Conservation (phyloP, 2,888 invertebrate genomes). For the Chymomyza fuscimana region DNA sequence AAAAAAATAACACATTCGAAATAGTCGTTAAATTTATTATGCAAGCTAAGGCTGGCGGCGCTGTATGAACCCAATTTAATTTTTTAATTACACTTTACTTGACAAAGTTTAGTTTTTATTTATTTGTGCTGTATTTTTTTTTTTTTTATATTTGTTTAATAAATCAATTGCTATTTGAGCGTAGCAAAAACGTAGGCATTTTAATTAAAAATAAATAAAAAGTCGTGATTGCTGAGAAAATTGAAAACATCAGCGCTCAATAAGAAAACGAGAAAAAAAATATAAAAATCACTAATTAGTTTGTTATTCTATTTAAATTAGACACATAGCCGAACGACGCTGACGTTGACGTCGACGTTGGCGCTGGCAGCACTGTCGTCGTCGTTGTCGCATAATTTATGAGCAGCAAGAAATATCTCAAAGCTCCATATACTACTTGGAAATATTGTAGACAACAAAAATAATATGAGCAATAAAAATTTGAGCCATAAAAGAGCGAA, state of each 20-base stretch:
- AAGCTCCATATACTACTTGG: background rate
- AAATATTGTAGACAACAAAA: background rate
- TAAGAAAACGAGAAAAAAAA: conserved; percentile 29
- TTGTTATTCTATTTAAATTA: conserved; percentile 67
- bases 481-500: conserved; percentile 6
- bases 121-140: background rate
- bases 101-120: background rate
- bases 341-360: background rate
- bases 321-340: background rate
- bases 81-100: conserved; percentile 10
- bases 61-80: background rate
- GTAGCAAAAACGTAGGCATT: conserved; percentile 47
- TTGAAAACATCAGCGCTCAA: conserved; percentile 3
- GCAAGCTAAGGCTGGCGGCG: no score
- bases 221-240: conserved; percentile 51
- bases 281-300: conserved; percentile 66
- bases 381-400: conserved; percentile 14
- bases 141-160: conserved; percentile 58
- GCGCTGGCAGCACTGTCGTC: background rate
- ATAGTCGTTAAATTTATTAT: background rate
- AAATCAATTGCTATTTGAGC: conserved; percentile 63
- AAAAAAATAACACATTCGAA: background rate
- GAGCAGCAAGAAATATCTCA: conserved; percentile 9
- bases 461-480: background rate
- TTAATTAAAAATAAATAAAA: conserved; percentile 62